These are phyloP conservation scores for Hanleya hanleyi DNA, from an alignment of 2,888 invertebrate species.

Conservation along the genomic window DNA sequence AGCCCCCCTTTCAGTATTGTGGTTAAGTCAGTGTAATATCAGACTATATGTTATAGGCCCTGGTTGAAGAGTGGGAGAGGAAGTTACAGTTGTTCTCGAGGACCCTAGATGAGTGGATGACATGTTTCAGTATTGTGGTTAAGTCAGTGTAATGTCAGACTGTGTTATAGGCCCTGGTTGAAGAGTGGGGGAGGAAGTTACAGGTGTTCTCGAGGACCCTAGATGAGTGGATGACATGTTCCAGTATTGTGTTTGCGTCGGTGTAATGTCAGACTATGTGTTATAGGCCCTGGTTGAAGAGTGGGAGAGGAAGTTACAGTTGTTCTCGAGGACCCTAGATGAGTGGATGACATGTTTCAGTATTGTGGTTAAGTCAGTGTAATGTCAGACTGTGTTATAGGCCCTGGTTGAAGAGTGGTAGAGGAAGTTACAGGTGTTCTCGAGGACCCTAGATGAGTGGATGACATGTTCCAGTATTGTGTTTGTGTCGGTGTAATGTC, in stretches of 20 bases:
- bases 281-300: conserved; percentile 68
- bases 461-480: too few relatives aligned
- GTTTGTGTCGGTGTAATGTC: too few relatives aligned
- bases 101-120: conserved; percentile 73
- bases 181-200: conserved; percentile 72
- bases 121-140: too few relatives aligned
- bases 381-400: too few relatives aligned
- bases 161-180: conserved; percentile 63
- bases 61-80: conserved; percentile 73
- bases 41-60: too few relatives aligned
- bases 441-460: conserved; percentile 73
- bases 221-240: conserved; percentile 73
- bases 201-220: conserved; percentile 69
- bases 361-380: too few relatives aligned
- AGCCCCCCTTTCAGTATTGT: too few relatives aligned
- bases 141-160: too few relatives aligned
- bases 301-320: conserved; percentile 71
- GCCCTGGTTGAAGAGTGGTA: conserved; percentile 72
- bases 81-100: conserved; percentile 69
- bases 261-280: too few relatives aligned
- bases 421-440: conserved; percentile 68
- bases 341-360: conserved; percentile 73
- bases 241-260: too few relatives aligned
- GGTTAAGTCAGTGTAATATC: too few relatives aligned
- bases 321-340: conserved; percentile 71